These are phyloP conservation scores for Conger conger DNA, from an alignment of 2,113 vertebrate genomes.

Conservation along the genomic window DNA sequence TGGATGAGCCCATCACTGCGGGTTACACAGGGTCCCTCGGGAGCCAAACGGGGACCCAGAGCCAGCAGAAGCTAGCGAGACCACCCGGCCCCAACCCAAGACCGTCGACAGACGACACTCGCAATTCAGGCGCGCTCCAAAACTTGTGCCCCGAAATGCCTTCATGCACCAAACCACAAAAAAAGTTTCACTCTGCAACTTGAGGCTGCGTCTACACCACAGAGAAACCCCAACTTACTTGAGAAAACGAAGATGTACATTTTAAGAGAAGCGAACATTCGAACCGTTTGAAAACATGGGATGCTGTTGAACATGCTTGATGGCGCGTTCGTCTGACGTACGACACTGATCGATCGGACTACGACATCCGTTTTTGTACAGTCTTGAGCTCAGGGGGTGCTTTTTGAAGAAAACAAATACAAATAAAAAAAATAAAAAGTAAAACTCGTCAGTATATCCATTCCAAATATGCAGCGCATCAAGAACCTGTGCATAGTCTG, in stretches of 20 bases:
- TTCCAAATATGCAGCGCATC: slow-evolving; percentile 33
- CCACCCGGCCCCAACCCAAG: neutral
- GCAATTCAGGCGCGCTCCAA: neutral
- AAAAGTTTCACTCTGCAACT: slow-evolving; percentile 61
- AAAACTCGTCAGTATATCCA: slow-evolving; percentile 36
- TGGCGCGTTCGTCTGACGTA: slow-evolving; percentile 36
- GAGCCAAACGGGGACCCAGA: slow-evolving; percentile 46
- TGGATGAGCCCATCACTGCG: too few relatives aligned
- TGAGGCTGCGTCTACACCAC: slow-evolving; percentile 60
- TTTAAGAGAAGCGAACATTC: slow-evolving; percentile 43
- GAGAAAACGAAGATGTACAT: slow-evolving; percentile 61
- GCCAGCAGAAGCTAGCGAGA: slow-evolving; percentile 1
- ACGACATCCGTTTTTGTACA: too few relatives aligned
- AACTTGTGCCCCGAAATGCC: slow-evolving; percentile 54
- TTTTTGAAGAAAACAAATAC: neutral
- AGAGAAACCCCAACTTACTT: slow-evolving; percentile 75
- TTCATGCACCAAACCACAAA: slow-evolving; percentile 51
- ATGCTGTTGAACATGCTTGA: slow-evolving; percentile 32
- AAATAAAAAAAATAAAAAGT: neutral
- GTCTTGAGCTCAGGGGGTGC: neutral
- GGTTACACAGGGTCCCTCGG: too few relatives aligned
- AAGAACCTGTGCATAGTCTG: slow-evolving; percentile 36
- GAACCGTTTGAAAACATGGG: slow-evolving; percentile 43
- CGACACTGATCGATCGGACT: slow-evolving; percentile 23
- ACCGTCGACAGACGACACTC: neutral